These are phyloP conservation scores for Atherinomorus stipes DNA, from an alignment of 2,113 vertebrate genomes.

Conservation along the genomic window DNA sequence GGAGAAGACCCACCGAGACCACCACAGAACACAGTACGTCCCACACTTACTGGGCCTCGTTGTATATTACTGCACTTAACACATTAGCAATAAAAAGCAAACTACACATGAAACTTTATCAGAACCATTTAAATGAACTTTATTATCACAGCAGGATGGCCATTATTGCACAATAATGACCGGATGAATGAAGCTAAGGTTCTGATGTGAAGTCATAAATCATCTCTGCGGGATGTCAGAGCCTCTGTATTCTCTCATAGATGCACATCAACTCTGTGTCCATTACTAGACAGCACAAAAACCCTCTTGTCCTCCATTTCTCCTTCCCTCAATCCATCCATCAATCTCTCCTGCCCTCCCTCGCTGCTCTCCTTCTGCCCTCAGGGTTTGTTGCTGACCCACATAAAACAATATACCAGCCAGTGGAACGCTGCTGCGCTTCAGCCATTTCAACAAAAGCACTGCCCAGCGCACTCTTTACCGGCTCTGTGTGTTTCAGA, in stretches of 20 bases:
- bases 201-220: constrained; percentile 14
- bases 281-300: constrained; percentile 55
- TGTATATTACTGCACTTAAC: neutral
- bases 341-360: constrained; percentile 50
- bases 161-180: neutral
- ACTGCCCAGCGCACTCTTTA: constrained; percentile 17
- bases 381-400: constrained; percentile 63
- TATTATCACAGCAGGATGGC: neutral
- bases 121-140: neutral
- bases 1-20: constrained; percentile 87
- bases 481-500: constrained; percentile 1
- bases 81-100: neutral
- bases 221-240: neutral
- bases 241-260: neutral
- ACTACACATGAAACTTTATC: neutral
- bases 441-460: constrained; percentile 33
- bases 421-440: constrained; percentile 29
- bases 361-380: constrained; percentile 47
- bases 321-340: constrained; percentile 51
- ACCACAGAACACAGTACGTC: constrained; percentile 84
- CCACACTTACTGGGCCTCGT: neutral
- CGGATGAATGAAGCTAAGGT: neutral
- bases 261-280: constrained; percentile 6
- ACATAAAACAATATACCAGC: constrained; percentile 61
- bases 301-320: constrained; percentile 47